These are phyloP conservation scores for Agrenia bidenticulata DNA, from an alignment of 2,888 invertebrate genomes.

Conservation along the genomic window DNA sequence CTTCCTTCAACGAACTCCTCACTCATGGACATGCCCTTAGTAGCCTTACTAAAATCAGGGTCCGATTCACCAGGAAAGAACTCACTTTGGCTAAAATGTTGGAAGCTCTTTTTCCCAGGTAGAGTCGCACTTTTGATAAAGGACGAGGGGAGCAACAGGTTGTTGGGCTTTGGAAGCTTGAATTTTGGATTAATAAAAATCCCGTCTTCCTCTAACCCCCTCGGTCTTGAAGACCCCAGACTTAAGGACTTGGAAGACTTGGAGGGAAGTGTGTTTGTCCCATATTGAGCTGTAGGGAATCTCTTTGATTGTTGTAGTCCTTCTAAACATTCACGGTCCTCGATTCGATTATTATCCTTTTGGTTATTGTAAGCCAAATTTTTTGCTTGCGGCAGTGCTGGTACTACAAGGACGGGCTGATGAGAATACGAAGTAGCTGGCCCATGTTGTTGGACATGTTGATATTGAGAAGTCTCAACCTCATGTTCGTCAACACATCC, in stretches of 20 bases:
- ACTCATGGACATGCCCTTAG: background rate
- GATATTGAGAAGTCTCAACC: no score
- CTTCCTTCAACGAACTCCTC: background rate
- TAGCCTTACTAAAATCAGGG: background rate
- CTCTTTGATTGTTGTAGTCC: background rate
- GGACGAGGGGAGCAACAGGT: constrained; percentile 20
- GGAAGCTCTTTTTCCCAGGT: background rate
- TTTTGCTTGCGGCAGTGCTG: background rate
- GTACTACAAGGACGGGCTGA: background rate
- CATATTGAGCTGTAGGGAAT: background rate
- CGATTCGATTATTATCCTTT: constrained; percentile 1
- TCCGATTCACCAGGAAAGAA: constrained; percentile 9
- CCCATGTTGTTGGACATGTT: background rate
- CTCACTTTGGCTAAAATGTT: constrained; percentile 4
- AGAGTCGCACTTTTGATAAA: background rate
- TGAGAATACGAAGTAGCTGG: background rate
- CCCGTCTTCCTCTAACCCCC: background rate
- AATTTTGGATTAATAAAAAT: background rate
- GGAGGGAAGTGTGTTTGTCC: background rate
- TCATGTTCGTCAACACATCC: constrained; percentile 8
- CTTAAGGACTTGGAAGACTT: background rate
- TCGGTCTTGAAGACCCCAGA: no score
- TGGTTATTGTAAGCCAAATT: background rate
- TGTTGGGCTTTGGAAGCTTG: constrained; percentile 4
- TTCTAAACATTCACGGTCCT: constrained; percentile 3